Base-by-base conservation (phyloP, 1,140 invertebrate genomes). In the Zaprionus davidi region DNA sequence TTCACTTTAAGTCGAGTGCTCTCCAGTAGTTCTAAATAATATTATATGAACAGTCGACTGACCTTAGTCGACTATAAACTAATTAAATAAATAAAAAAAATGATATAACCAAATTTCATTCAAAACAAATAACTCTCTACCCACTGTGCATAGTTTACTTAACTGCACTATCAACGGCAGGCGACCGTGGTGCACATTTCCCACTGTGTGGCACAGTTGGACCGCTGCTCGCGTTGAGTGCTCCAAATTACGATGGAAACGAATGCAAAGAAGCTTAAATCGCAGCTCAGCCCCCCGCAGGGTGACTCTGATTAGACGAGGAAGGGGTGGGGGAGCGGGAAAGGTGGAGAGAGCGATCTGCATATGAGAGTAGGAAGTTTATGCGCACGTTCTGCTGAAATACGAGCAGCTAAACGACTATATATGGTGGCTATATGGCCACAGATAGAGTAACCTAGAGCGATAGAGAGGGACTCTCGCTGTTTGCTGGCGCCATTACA, bases 181-280 rank as follows among this genome's bases (percentile, higher is more conserved):
- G n/a, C n/a, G 17, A 9, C 79, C 70, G 76, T 68, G 67, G 68
- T 69, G 81, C 78, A 71, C 79, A 76, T 41, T 71, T 76, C 84
- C 84, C 74, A 87, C 84, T 87, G 84, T 81, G 84, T 75, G 44
- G 84, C 84, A 60, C 78, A 56, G 84, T 65, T 84, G 63, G 78
- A 81, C 85, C 81, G 84, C 84, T 87, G 84, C 68, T 85, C 51
- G 84, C 75, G 84, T 76, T 87, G 84, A 87, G 81, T 88, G 84
- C 84, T 87, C 62, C 69, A 81, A 87, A 84, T 87, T 87, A 87
- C 84, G 79, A 84, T 17, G 46, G 11, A 24, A 51, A 51, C 46
- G 46, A 22, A 51, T 51, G 46, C 46, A 24, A 51, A 51, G 46
- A 24, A 51, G 46, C 76, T 17, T 76, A 68, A 83, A 80, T 60